Evolutionary conservation across 2,113 vertebrate species (phyloP).

Genomic region (Silurus glanis): DNA sequence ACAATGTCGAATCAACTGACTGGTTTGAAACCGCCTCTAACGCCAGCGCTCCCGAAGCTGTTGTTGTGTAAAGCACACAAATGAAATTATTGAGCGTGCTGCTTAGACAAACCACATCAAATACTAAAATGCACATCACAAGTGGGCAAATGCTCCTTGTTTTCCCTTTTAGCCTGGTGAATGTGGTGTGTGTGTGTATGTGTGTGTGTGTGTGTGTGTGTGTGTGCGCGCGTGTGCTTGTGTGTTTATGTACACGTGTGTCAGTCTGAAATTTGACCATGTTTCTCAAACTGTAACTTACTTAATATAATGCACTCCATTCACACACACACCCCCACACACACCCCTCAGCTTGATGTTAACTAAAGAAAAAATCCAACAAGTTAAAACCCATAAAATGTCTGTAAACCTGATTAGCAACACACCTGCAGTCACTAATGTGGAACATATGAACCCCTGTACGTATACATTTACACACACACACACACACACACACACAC

Average conservation of each 20-base stretch:
- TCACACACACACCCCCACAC: neutral
- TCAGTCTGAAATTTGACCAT: slow-evolving; percentile 37
- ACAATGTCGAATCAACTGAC: neutral
- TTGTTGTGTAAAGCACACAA: neutral
- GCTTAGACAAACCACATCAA: neutral
- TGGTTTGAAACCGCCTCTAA: neutral
- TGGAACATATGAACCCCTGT: neutral
- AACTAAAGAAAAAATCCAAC: neutral
- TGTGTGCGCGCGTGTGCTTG: neutral
- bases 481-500: neutral
- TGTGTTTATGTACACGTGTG: neutral
- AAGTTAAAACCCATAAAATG: slow-evolving; percentile 11
- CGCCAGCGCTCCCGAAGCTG: neutral
- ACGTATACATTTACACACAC: neutral
- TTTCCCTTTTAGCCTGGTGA: neutral
- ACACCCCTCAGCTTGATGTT: neutral
- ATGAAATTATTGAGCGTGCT: neutral
- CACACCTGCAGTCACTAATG: slow-evolving; percentile 20
- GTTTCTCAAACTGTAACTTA: slow-evolving; percentile 13
- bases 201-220: neutral
- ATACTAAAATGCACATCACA: neutral
- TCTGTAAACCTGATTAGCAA: neutral
- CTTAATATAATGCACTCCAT: neutral
- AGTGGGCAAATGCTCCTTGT: neutral
- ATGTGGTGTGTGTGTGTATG: neutral